Evolutionary conservation across 2,113 vertebrate genomes (phyloP).

Genomic region (Catagonus wagneri): DNA sequence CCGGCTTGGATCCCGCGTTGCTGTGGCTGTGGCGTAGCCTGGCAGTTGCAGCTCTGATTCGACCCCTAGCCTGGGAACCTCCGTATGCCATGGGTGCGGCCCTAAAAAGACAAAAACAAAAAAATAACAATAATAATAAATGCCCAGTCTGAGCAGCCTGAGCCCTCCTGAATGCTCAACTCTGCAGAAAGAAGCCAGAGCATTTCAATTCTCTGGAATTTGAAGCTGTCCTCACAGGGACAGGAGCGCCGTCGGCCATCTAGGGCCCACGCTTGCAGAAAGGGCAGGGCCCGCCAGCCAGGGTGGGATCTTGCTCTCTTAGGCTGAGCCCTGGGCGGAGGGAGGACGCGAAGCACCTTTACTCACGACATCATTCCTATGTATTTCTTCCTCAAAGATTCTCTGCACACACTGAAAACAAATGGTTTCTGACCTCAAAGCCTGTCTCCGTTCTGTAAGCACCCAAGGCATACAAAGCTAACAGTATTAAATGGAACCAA

Average conservation of each 20-base stretch:
- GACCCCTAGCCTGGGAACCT: too few relatives aligned
- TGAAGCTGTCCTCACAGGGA: background rate
- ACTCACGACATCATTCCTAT: background rate
- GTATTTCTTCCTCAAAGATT: background rate
- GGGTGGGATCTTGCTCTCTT: background rate
- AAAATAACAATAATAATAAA: too few relatives aligned
- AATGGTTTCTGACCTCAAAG: background rate
- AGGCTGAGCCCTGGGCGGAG: background rate
- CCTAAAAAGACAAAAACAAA: too few relatives aligned
- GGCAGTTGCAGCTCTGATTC: too few relatives aligned
- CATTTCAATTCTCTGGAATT: too few relatives aligned
- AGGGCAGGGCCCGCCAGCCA: background rate
- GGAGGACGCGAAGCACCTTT: background rate
- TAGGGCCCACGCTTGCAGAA: background rate
- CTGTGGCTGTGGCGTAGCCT: too few relatives aligned
- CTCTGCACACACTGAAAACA: background rate
- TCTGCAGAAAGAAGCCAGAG: background rate
- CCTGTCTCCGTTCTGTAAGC: background rate
- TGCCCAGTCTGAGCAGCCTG: background rate
- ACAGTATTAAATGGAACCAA: background rate
- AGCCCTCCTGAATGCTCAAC: background rate
- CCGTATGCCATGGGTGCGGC: too few relatives aligned
- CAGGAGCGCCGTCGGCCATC: fast-evolving
- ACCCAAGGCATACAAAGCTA: background rate
- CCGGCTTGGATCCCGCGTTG: too few relatives aligned